A percentile compares a stretch with the other conserved stretches of the same genome.
Evolutionary conservation across 2,888 invertebrate species (phyloP).

Genomic region (Drosophila aldrichi): DNA sequence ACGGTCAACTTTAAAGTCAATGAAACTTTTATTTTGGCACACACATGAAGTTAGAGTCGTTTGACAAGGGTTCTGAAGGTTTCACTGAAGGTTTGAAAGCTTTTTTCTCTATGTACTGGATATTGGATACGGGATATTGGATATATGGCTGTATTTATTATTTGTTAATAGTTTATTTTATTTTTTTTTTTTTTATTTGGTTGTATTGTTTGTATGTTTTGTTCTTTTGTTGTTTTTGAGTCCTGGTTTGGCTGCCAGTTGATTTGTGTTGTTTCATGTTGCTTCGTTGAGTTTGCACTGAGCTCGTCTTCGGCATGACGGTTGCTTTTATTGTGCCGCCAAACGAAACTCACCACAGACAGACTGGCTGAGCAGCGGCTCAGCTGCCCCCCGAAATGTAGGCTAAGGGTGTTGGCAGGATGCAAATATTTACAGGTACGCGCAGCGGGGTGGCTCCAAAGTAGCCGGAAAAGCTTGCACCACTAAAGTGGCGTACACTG

Average conservation of each 20-base stretch:
- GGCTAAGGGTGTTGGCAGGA: constrained; percentile 43
- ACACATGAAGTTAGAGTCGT: neutral
- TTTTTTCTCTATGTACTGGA: neutral
- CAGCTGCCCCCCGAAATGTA: constrained; percentile 19
- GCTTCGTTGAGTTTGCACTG: constrained; percentile 75
- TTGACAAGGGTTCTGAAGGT: neutral
- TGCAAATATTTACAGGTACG: constrained; percentile 75
- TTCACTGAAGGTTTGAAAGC: constrained; percentile 4
- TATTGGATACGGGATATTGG: neutral
- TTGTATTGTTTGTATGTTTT: constrained; percentile 1
- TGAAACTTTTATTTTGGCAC: constrained; percentile 28
- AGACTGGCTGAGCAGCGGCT: constrained; percentile 49
- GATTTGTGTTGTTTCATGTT: constrained; percentile 61
- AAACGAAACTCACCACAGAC: constrained; percentile 71
- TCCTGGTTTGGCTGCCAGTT: constrained; percentile 27
- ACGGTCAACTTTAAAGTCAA: constrained; percentile 7
- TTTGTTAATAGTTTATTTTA: constrained; percentile 1
- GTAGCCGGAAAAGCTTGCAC: constrained; percentile 39
- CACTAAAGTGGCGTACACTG: constrained; percentile 11
- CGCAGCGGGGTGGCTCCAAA: constrained; percentile 25
- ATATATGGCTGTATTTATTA: neutral
- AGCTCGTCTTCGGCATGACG: constrained; percentile 52
- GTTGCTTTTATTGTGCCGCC: constrained; percentile 75
- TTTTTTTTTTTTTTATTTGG: neutral
- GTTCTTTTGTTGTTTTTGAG: constrained; percentile 22